Conservation (phyloP, 2,113 vertebrate genomes). For the Natator depressus region DNA sequence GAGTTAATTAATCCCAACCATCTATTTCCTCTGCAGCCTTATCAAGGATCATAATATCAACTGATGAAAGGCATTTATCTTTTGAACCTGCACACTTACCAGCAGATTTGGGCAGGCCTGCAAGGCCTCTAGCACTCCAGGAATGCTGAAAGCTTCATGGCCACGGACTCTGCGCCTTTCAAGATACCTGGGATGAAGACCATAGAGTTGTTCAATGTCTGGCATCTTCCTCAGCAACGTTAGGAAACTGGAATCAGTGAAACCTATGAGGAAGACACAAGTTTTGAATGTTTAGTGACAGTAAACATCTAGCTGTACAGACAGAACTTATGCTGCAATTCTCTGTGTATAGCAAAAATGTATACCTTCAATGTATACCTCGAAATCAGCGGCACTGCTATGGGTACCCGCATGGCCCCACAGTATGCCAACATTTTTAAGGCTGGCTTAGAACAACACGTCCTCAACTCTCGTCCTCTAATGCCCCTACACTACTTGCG, state of each 20-base stretch:
- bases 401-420: too few species aligned
- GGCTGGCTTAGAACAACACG: too few species aligned
- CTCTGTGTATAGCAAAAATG: not conserved
- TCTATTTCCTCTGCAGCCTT: not conserved
- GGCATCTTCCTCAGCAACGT: constrained; percentile 98
- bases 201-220: constrained; percentile 96
- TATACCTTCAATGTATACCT: too few species aligned
- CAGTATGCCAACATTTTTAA: too few species aligned
- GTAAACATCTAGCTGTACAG: not conserved
- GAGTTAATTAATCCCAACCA: not conserved
- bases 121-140: constrained; percentile 95
- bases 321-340: constrained; percentile 23
- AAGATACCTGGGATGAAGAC: constrained; percentile 96
- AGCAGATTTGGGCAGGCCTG: constrained; percentile 95
- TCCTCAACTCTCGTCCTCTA: too few species aligned
- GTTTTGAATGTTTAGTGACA: constrained; percentile 55
- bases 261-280: constrained; percentile 84
- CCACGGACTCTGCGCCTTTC: constrained; percentile 95
- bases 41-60: not conserved
- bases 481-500: too few species aligned
- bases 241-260: constrained; percentile 96
- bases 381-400: not conserved
- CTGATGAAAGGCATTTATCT: not conserved
- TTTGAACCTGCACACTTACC: constrained; percentile 79
- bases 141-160: constrained; percentile 97